Evolutionary conservation across 2,888 invertebrate species (phyloP).

Genomic region (Hymenopus coronatus): DNA sequence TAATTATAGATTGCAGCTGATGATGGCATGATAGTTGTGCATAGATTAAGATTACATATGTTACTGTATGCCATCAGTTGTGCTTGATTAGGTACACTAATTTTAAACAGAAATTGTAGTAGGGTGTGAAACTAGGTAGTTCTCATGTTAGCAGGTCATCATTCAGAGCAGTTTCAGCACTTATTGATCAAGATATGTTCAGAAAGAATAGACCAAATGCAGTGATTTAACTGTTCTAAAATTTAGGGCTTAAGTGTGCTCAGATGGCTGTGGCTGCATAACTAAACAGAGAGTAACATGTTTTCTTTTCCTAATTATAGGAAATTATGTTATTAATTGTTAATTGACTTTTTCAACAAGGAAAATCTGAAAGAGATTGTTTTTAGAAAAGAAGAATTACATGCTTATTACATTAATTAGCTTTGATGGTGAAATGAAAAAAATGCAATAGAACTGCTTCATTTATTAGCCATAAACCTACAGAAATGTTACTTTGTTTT

Average conservation of each 20-base stretch:
- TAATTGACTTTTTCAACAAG: background rate
- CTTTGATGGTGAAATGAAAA: background rate
- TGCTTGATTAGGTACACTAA: background rate
- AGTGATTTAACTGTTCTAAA: background rate
- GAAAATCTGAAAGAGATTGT: background rate
- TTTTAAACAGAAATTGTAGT: background rate
- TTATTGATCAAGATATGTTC: background rate
- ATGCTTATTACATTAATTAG: background rate
- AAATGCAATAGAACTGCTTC: background rate
- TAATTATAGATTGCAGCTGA: background rate
- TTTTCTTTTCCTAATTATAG: background rate
- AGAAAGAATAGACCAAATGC: background rate
- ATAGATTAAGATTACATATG: background rate
- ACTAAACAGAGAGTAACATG: background rate
- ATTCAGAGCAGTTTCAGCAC: background rate
- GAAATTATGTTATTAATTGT: background rate
- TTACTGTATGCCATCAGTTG: background rate
- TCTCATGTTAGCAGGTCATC: background rate
- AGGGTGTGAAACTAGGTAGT: background rate
- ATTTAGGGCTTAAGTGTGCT: background rate
- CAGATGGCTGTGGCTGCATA: background rate
- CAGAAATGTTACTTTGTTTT: background rate
- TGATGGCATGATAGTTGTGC: background rate
- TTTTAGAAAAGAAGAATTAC: background rate
- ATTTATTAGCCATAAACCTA: background rate